Evolutionary conservation across 2,888 invertebrate species (phyloP).

Genomic region (Temnothorax rugatulus): DNA sequence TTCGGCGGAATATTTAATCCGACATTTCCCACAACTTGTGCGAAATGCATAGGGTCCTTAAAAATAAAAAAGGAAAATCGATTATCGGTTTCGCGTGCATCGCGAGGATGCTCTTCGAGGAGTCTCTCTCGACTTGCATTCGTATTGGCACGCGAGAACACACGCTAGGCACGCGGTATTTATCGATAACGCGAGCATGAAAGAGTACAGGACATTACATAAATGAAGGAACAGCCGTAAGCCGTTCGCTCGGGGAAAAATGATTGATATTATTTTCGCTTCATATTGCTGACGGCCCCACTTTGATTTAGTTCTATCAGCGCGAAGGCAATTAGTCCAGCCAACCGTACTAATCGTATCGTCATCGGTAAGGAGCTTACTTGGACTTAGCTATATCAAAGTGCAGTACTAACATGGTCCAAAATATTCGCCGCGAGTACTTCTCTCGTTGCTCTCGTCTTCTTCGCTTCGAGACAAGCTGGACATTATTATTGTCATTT

Average conservation of each 20-base stretch:
- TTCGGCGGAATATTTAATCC: slow-evolving; percentile 27
- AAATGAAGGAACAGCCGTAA: slow-evolving; percentile 43
- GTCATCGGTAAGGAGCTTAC: slow-evolving; percentile 76
- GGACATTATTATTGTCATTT: slow-evolving; percentile 32
- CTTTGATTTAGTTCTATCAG: slow-evolving; percentile 75
- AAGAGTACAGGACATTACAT: slow-evolving; percentile 35
- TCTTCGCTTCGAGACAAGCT: not conserved
- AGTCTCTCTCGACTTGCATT: slow-evolving; percentile 15
- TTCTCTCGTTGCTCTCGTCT: slow-evolving; percentile 43
- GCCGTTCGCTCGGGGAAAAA: slow-evolving; percentile 52
- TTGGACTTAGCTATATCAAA: slow-evolving; percentile 77
- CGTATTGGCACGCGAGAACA: slow-evolving; percentile 35
- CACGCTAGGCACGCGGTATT: not conserved
- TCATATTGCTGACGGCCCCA: slow-evolving; percentile 69
- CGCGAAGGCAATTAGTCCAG: slow-evolving; percentile 75
- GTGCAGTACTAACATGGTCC: slow-evolving; percentile 66
- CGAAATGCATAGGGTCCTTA: slow-evolving; percentile 18
- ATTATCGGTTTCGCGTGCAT: slow-evolving; percentile 44
- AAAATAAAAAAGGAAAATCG: slow-evolving; percentile 45
- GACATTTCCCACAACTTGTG: slow-evolving; percentile 13
- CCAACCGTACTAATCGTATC: slow-evolving; percentile 77
- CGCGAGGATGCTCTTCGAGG: not conserved
- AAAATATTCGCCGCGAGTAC: slow-evolving; percentile 63
- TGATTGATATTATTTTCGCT: slow-evolving; percentile 74
- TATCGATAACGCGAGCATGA: slow-evolving; percentile 27